Conservation (phyloP, 2,113 vertebrate genomes). For the Lampris megalopsis region DNA sequence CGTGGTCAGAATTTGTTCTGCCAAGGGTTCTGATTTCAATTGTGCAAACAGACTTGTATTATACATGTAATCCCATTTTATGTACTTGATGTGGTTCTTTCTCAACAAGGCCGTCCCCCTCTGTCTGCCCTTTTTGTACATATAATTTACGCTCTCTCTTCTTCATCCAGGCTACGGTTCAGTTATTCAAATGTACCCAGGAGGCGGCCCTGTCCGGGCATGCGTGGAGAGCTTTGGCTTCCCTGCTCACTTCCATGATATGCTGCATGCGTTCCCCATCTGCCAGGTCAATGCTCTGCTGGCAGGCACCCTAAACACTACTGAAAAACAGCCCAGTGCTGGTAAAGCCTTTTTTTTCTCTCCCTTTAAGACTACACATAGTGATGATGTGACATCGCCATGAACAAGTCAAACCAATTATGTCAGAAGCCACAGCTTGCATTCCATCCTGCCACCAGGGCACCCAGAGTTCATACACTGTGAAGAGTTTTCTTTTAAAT, state of each 20-base stretch:
- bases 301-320: constrained; percentile 83
- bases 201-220: constrained; percentile 88
- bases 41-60: background rate
- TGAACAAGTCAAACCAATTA: no score
- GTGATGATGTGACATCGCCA: background rate
- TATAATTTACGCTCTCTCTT: constrained; percentile 11
- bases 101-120: background rate
- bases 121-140: background rate
- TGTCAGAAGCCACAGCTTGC: no score
- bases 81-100: background rate
- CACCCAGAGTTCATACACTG: no score
- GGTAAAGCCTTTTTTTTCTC: constrained; percentile 30
- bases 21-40: background rate
- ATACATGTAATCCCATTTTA: background rate
- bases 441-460: no score
- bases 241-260: constrained; percentile 87
- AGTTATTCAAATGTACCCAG: constrained; percentile 94
- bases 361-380: background rate
- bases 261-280: constrained; percentile 93
- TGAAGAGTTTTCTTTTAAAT: no score
- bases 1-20: no score
- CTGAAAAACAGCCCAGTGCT: constrained; percentile 61
- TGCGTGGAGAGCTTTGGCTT: constrained; percentile 95
- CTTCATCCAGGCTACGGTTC: constrained; percentile 88
- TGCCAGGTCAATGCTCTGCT: constrained; percentile 90